Conservation (phyloP, 2,797 vertebrate genomes). For the Mycteria americana region DNA sequence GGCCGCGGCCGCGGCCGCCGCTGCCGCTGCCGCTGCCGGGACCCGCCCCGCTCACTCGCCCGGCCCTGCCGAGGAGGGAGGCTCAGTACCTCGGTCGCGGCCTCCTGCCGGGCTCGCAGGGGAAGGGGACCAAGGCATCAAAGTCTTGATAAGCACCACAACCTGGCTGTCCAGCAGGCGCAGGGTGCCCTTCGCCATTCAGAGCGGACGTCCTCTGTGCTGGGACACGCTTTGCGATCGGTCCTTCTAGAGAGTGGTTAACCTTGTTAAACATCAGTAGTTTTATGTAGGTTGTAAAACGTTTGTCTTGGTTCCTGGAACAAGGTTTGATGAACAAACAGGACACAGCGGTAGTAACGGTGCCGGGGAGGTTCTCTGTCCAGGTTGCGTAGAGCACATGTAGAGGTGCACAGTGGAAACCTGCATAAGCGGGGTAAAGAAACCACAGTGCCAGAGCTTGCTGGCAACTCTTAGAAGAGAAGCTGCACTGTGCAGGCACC, state of each 20-base stretch:
- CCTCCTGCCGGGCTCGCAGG: constrained; percentile 18
- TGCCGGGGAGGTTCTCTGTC: background rate
- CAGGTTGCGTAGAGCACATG: accelerated
- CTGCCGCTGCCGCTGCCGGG: too few relatives aligned
- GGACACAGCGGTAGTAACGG: accelerated
- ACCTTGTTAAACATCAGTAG: too few relatives aligned
- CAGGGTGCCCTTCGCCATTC: accelerated
- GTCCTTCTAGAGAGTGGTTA: background rate
- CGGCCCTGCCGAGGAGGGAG: too few relatives aligned
- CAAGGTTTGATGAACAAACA: too few relatives aligned
- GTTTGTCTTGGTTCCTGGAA: background rate
- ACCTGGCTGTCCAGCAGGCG: accelerated
- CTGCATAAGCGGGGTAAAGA: background rate
- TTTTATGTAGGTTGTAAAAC: background rate
- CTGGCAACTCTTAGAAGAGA: background rate
- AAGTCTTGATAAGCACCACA: accelerated
- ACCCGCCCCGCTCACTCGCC: background rate
- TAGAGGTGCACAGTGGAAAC: background rate
- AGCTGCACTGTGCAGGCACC: accelerated
- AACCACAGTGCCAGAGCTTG: background rate
- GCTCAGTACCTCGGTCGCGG: background rate
- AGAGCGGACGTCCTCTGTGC: accelerated
- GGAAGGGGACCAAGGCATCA: accelerated
- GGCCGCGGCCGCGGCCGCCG: background rate
- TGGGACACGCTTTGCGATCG: accelerated